Evolutionary conservation across 2,888 invertebrate species (phyloP), one percentile per base, ranked within the genome.

Genomic region (Calameuta filiformis): DNA sequence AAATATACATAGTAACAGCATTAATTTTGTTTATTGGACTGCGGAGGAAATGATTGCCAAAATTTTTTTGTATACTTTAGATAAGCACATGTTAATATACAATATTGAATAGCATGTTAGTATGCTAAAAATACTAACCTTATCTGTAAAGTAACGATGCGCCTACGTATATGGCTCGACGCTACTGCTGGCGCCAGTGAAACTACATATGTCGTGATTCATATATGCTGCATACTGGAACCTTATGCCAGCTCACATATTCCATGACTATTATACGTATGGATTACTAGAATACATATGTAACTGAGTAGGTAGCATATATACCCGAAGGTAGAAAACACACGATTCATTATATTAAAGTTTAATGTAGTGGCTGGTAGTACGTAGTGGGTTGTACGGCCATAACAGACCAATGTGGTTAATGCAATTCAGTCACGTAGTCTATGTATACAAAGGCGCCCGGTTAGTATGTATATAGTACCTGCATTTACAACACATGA

Each of bases 131-230:
- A 23, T 56, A 71, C 71, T 31, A 78, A 73, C 81, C 81, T 81
- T 81, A 81, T 81, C 79, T 79, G 81, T 33, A 79, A 79, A 76
- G 79, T 81, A 81, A 79, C 81, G 37, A 81, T 79, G 80, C 79
- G 76, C 75, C 77, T 80, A 81, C 81, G 81, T 81, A 81, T 81
- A 81, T 81, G 81, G 81, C 76, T 75, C 81, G 81, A 81, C 81
- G 81, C 81, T 79, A 81, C 81, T 81, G 81, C 81, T 81, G 81
- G 81, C 81, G 81, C 81, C 81, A 81, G 81, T 79, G 78, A 75
- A 81, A 81, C 81, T 81, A 79, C 81, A 75, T 71, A n/a, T 34
- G 81, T 74, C 77, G 81, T 81, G 81, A 81, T 81, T 81, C 81
- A 81, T 81, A 56, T 56, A 80, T 79, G 81, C 80, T 69, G 75